Evolutionary conservation across 1,140 invertebrate species (phyloP).

Genomic region (Anastrepha ludens): DNA sequence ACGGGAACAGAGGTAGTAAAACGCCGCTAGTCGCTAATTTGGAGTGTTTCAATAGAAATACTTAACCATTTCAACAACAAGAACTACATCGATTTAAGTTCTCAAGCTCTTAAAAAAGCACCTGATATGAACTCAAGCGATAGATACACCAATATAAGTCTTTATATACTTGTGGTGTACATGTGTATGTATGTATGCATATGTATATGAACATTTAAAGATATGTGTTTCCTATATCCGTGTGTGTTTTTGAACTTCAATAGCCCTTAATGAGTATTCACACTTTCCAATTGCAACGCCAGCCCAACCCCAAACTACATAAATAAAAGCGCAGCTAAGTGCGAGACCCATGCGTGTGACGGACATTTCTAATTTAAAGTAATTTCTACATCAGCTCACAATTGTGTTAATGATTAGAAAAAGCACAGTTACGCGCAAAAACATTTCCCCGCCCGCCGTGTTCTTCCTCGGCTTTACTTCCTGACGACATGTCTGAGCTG

Average conservation of each 20-base stretch:
- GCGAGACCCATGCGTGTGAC: constrained; percentile 63
- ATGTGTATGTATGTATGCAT: not conserved
- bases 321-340: not conserved
- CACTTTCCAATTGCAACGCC: constrained; percentile 14
- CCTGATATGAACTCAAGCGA: too few relatives aligned
- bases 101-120: too few relatives aligned
- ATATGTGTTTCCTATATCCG: not conserved
- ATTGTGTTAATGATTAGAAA: constrained; percentile 73
- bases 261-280: constrained; percentile 41
- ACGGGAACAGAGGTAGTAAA: too few relatives aligned
- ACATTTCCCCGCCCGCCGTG: not conserved
- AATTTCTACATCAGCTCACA: constrained; percentile 62
- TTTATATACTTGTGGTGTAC: not conserved
- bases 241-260: not conserved
- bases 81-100: too few relatives aligned
- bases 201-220: not conserved
- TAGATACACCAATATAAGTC: not conserved
- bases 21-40: too few relatives aligned
- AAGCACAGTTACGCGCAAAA: constrained; percentile 55
- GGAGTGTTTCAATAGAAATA: too few relatives aligned
- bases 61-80: too few relatives aligned
- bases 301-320: not conserved
- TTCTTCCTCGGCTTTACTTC: not conserved
- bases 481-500: constrained; percentile 5
- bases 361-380: constrained; percentile 73